Percentiles rank a stretch among this genome's conserved stretches.
Conservation (phyloP, 2,888 invertebrate genomes). For the Chromoteleia sp. region DNA sequence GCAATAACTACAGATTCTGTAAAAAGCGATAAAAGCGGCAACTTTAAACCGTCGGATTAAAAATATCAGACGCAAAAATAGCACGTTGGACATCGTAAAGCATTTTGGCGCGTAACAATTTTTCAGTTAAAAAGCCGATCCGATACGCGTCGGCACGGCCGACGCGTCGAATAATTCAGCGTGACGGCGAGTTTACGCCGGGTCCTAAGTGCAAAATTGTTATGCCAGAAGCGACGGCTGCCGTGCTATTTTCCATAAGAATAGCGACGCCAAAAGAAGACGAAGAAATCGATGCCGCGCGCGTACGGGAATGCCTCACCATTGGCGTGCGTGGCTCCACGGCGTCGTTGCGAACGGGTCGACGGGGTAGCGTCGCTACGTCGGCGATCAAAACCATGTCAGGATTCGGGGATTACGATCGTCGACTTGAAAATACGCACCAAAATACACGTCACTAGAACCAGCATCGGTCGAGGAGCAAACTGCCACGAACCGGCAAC, state of each 20-base stretch:
- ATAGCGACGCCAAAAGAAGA: not conserved
- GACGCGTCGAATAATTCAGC: no score
- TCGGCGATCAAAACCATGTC: conserved; percentile 14
- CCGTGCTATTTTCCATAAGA: not conserved
- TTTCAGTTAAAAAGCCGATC: not conserved
- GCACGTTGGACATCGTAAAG: not conserved
- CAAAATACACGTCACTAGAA: no score
- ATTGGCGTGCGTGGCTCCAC: conserved; percentile 20
- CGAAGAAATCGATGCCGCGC: conserved; percentile 22
- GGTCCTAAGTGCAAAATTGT: no score
- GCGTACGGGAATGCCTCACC: conserved; percentile 20
- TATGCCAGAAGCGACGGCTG: no score
- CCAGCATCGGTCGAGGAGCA: conserved; percentile 1
- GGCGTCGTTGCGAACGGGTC: conserved; percentile 16
- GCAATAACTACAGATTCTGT: no score
- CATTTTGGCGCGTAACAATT: conserved; percentile 7
- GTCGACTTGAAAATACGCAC: not conserved
- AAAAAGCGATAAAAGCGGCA: no score
- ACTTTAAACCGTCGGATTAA: no score
- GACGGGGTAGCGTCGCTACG: not conserved
- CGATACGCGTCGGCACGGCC: no score
- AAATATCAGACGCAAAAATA: no score
- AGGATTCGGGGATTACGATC: not conserved
- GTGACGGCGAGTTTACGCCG: no score
- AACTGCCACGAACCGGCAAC: conserved; percentile 46